Base-by-base conservation (phyloP, 2,113 vertebrate species). In the Chiloscyllium plagiosum region DNA sequence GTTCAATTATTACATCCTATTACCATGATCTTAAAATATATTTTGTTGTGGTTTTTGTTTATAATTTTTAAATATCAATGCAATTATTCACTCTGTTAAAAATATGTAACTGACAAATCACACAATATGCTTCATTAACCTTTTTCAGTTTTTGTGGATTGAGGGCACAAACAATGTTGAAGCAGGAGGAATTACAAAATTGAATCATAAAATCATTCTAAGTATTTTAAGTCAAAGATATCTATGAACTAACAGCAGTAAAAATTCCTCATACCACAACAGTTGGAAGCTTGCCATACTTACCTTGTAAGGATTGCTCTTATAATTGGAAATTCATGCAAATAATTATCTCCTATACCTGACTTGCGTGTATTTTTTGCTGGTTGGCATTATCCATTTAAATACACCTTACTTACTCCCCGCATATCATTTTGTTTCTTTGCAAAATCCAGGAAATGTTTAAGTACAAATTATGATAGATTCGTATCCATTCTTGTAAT, bases 51-150 rank as follows among this genome's bases (percentile, higher is more conserved):
- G 33, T 94, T 56, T 33, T 37, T 70, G 93, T 70, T 94, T 47
- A 94, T 37, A 94, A 69, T 94, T 94, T 94, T 42, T 20, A 94
- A 94, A 94, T 68, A 68, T 94, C 65, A 68, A 70, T 94, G 22
- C n/a, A 94, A 94, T 70, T 70, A 70, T 94, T 70, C 65, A 70
- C 65, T 94, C 70, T 70, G 65, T 94, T 94, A 42, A 4, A 83
- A 90, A 65, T 33, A 90, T 65, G 87, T 90, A 65, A 90, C n/a
- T 33, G 26, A 26, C 86, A 87, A 94, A 47, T 69, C 26, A 13
- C 37, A 42, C 29, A 70, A 69, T 68, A 47, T 94, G 93, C 66
- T 47, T 50, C 37, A 94, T 94, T 94, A 94, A 94, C 10, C 19
- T 70, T 47, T 94, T 70, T 61, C 56, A 94, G 15, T 70, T 70